These are phyloP conservation scores for Nysson spinosus DNA, from an alignment of 2,888 invertebrate species.

Conservation along the genomic window DNA sequence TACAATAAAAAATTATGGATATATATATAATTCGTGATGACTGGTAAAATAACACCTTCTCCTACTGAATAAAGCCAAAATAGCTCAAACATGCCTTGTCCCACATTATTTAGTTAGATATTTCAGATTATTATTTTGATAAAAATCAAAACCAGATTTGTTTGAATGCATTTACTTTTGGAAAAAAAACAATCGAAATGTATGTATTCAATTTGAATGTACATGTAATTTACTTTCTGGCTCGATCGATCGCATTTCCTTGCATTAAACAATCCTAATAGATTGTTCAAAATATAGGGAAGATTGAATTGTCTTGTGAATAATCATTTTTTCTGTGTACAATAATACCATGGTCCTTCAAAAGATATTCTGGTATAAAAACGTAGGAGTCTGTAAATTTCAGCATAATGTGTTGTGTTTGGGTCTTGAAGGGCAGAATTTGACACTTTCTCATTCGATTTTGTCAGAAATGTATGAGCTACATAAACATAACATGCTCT, in stretches of 20 bases:
- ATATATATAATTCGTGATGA: constrained; percentile 14
- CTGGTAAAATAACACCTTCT: not conserved
- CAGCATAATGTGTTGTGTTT: constrained; percentile 40
- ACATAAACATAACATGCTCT: constrained; percentile 23
- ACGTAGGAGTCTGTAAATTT: constrained; percentile 53
- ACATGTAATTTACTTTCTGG: constrained; percentile 37
- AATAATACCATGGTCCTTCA: constrained; percentile 57
- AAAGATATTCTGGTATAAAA: constrained; percentile 59
- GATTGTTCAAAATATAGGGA: constrained; percentile 15
- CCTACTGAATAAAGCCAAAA: constrained; percentile 4
- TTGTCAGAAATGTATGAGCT: constrained; percentile 8
- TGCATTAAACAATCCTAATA: constrained; percentile 25
- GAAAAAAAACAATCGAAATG: constrained; percentile 20
- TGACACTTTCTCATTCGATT: constrained; percentile 49
- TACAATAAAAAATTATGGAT: constrained; percentile 32
- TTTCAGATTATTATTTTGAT: too few species aligned
- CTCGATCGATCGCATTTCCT: constrained; percentile 27
- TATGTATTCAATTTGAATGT: constrained; percentile 25
- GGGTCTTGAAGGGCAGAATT: constrained; percentile 48
- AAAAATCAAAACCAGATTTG: too few species aligned
- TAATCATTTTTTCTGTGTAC: constrained; percentile 48
- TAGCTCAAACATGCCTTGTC: constrained; percentile 9
- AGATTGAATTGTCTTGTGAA: constrained; percentile 39
- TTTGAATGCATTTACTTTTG: constrained; percentile 11
- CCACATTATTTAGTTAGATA: not conserved